Evolutionary conservation across 30 jellyfish, hydroid and myxozoan species (phyloP), one percentile per base, ranked within the genome.

Genomic region (Chrysaora quinquecirrha): DNA sequence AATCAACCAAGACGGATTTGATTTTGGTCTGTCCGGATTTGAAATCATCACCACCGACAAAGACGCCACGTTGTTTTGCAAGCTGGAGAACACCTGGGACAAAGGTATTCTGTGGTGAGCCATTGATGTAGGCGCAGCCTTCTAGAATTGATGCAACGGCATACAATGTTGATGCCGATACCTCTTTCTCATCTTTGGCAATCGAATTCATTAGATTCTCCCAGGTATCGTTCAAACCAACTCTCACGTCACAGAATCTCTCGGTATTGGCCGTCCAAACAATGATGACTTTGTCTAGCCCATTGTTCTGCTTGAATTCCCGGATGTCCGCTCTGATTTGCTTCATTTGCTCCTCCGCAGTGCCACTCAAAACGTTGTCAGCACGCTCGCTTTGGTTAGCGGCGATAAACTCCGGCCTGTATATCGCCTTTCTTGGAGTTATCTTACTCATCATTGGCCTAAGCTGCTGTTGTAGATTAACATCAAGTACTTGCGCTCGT

Each of bases 231-330:
- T 95, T 90, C 29, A 85, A 68, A 30, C 97, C 97, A 30, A 94
- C 71, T 14, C 74, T 84, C 52, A 95, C 95, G 50, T 79, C 97
- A 49, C 97, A 88, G 71, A 88, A 95, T 48, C 99, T 84, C 66
- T 95, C 99, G 3, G 99, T 95, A 56, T 90, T 95, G 14, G 99
- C 99, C 7, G 97, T 88, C 99, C 99, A 95, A 48, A 95, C 89
- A 19, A 95, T 97, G 24, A 95, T 95, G 19, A 95, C 98, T 49
- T 81, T 95, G 67, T 95, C 99, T 1, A 95, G 87, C 34, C 67
- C 58, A 30, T 89, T 83, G n/a, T 62, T 86, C 22, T 69, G 62
- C 65, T 95, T 95, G 76, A 95, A 95, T 21, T 95, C 98, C 38
- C 79, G 74, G 47, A 95, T 95, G 62, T 95, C 99, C 28, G 67